phyloP scores from a whole-genome alignment of 2,797 vertebrate genomes.

The Sebastes taczanowskii region DNA sequence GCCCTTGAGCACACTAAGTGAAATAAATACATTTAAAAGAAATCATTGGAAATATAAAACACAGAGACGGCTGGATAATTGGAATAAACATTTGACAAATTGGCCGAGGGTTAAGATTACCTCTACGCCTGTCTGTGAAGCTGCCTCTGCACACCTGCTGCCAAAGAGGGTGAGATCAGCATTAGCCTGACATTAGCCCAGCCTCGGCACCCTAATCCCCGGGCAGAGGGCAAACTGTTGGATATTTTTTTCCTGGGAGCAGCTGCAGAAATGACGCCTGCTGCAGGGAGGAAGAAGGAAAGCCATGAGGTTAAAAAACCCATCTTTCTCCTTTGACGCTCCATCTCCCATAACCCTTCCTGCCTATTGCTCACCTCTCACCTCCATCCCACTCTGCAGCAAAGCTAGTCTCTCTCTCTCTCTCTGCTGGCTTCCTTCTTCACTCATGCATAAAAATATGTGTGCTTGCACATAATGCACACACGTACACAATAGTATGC shows the following conservation, averaged over 20 bases:
- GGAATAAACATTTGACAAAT: constrained; percentile 13
- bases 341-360: constrained; percentile 4
- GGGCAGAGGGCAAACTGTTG: constrained; percentile 68
- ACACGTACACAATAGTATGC: constrained; percentile 16
- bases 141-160: constrained; percentile 41
- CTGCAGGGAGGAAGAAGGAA: constrained; percentile 29
- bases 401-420: neutral
- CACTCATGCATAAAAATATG: constrained; percentile 53
- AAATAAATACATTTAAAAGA: neutral
- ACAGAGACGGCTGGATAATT: neutral
- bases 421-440: constrained; percentile 17
- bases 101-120: constrained; percentile 20
- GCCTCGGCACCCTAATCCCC: constrained; percentile 48
- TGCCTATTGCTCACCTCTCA: constrained; percentile 43
- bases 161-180: constrained; percentile 40
- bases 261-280: constrained; percentile 63
- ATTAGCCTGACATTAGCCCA: constrained; percentile 64
- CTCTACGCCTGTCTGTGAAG: constrained; percentile 29
- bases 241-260: constrained; percentile 66
- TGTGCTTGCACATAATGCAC: constrained; percentile 19
- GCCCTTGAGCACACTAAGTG: neutral
- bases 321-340: constrained; percentile 17
- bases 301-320: constrained; percentile 50
- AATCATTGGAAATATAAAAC: neutral
- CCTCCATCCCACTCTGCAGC: constrained; percentile 21